Conservation (phyloP, 2,797 vertebrate species). For the Oophaga sylvatica region DNA sequence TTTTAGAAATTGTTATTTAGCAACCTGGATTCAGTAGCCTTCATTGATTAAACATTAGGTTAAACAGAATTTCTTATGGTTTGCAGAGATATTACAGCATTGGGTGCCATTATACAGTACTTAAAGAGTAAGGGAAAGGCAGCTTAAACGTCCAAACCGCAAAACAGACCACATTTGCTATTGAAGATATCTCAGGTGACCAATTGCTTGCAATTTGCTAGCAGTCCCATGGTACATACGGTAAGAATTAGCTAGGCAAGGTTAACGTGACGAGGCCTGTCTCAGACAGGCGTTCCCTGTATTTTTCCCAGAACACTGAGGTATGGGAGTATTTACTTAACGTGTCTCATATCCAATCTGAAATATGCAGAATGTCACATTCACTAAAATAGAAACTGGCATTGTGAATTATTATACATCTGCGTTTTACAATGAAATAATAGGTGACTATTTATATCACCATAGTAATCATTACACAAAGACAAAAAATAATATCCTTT, state of each 20-base stretch:
- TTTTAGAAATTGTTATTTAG: not conserved
- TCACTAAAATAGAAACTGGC: conserved; percentile 11
- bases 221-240: conserved; percentile 46
- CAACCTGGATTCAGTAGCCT: not conserved
- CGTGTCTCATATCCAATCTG: conserved; percentile 41
- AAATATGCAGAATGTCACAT: conserved; percentile 46
- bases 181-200: conserved; percentile 56
- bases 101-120: conserved; percentile 24
- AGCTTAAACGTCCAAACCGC: conserved; percentile 42
- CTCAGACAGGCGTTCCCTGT: conserved; percentile 57
- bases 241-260: conserved; percentile 52
- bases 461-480: conserved; percentile 12
- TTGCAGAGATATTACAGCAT: conserved; percentile 12
- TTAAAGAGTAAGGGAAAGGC: conserved; percentile 16
- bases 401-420: not conserved
- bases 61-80: conserved; percentile 25
- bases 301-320: conserved; percentile 55
- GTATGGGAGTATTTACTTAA: conserved; percentile 58
- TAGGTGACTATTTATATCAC: not conserved
- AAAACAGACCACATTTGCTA: conserved; percentile 47
- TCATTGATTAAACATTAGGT: conserved; percentile 2
- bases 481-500: not conserved
- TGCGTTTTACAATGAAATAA: conserved; percentile 1
- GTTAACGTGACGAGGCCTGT: conserved; percentile 54
- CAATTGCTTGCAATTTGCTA: conserved; percentile 50